Evolutionary conservation across 2,113 vertebrate genomes (phyloP), one percentile per base, ranked within the genome.

Genomic region (Aepyceros melampus): DNA sequence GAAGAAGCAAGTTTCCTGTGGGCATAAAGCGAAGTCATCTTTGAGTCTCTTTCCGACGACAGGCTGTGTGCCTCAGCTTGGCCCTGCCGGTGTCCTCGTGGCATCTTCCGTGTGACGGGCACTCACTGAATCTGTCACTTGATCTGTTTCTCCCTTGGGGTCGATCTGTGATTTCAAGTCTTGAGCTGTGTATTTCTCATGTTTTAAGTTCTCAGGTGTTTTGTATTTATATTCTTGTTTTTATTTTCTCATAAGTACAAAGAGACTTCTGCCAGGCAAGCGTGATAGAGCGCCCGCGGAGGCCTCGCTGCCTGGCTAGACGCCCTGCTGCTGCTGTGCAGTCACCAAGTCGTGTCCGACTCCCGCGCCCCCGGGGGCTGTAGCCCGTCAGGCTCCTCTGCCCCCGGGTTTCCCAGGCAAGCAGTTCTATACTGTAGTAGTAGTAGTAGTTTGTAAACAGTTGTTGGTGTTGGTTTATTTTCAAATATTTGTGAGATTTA

Each of bases 401-500:
- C n/a, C 67, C 64, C 10, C 23, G n/a, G 19, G 12, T 71, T 19
- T 40, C 67, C n/a, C n/a, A 71, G 67, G n/a, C n/a, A 43, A 74
- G 43, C 94, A 81, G 29, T 27, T 86, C n/a, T 87, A 0, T 87
- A 25, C 36, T 27, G 11, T 11, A 58, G 55, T 3, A 56, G 62
- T 4, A 56, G 62, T 83, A 83, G 19, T 82, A 76, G 74, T 95
- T 92, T 93, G 29, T 53, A 94, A 49, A 62, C 62, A 78, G 21
- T 82, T 86, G 92, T 71, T 43, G 43, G 12, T 67, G 56, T 81
- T 90, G 40, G 53, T 79, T 94, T 92, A 62, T 82, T 92, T 95
- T 83, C 11, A 58, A 83, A 84, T 87, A 88, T 96, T 91, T 90
- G 2, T 87, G 76, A 84, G 67, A 60, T 96, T 92, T 87, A 81